Percentiles rank a stretch among this genome's conserved stretches.
These are phyloP conservation scores for Dipus sagitta DNA, from an alignment of 2,797 vertebrate species.

Conservation along the genomic window DNA sequence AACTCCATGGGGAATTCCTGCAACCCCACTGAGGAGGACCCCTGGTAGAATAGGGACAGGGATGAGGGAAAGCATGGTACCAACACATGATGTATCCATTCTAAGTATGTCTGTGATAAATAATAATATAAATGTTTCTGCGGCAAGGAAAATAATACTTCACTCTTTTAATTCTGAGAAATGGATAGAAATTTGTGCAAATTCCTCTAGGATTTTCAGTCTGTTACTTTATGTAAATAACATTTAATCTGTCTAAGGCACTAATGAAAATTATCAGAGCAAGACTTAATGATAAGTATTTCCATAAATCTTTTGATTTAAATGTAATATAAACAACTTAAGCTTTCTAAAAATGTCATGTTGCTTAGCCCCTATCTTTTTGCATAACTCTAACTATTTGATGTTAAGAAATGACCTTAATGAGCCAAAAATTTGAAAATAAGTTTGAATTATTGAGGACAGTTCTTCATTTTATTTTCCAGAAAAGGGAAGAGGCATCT, in stretches of 20 bases:
- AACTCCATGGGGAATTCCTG: too few species aligned
- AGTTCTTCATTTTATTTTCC: constrained; percentile 6
- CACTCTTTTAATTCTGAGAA: constrained; percentile 21
- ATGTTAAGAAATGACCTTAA: neutral
- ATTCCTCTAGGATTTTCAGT: constrained; percentile 5
- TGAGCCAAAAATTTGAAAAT: neutral
- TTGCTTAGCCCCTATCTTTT: neutral
- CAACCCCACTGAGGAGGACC: too few species aligned
- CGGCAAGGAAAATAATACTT: constrained; percentile 40
- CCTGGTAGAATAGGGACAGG: too few species aligned
- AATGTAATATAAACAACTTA: neutral
- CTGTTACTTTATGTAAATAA: constrained; percentile 7
- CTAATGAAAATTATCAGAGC: neutral
- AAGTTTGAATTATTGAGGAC: neutral
- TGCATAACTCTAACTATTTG: neutral
- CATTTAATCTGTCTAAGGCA: neutral
- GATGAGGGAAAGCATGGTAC: too few species aligned
- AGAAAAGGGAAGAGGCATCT: neutral
- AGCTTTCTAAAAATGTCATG: neutral
- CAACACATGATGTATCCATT: too few species aligned
- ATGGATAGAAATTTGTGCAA: neutral
- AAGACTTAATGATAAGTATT: constrained; percentile 33
- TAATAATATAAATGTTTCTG: neutral
- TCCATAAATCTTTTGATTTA: constrained; percentile 25
- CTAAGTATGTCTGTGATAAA: too few species aligned